A percentile compares a stretch with the other conserved stretches of the same genome.
Evolutionary conservation across 2,797 vertebrate genomes (phyloP).

Genomic region (Chiloscyllium punctatum): DNA sequence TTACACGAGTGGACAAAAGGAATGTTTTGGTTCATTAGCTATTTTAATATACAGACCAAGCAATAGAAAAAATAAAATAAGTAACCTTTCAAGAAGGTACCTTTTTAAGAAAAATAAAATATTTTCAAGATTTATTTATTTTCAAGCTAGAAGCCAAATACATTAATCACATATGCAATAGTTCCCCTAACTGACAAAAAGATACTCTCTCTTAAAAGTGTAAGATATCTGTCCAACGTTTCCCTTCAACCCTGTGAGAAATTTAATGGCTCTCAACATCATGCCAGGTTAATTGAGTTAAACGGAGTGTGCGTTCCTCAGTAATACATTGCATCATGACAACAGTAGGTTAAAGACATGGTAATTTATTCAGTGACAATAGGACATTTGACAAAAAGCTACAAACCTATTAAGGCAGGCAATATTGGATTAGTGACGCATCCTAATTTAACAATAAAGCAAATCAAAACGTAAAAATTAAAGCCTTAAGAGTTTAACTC

Average conservation of each 20-base stretch:
- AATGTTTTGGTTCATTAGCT: background rate
- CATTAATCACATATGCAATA: background rate
- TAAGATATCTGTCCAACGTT: background rate
- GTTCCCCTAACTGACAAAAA: background rate
- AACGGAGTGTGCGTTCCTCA: background rate
- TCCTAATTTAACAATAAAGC: background rate
- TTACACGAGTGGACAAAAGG: background rate
- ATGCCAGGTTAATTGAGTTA: background rate
- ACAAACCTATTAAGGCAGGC: no score
- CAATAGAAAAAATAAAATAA: background rate
- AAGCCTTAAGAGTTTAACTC: background rate
- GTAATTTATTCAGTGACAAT: background rate
- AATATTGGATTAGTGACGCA: background rate
- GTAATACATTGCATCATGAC: background rate
- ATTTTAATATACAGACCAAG: background rate
- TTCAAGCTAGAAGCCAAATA: background rate
- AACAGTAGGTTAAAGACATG: background rate
- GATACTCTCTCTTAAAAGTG: background rate
- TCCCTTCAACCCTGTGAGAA: background rate
- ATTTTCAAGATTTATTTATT: background rate
- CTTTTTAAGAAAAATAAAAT: background rate
- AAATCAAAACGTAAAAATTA: background rate
- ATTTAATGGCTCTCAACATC: background rate
- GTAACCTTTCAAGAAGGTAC: background rate
- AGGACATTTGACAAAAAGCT: background rate